Conservation (phyloP, 1,140 invertebrate genomes). For the Zophobas morio region DNA sequence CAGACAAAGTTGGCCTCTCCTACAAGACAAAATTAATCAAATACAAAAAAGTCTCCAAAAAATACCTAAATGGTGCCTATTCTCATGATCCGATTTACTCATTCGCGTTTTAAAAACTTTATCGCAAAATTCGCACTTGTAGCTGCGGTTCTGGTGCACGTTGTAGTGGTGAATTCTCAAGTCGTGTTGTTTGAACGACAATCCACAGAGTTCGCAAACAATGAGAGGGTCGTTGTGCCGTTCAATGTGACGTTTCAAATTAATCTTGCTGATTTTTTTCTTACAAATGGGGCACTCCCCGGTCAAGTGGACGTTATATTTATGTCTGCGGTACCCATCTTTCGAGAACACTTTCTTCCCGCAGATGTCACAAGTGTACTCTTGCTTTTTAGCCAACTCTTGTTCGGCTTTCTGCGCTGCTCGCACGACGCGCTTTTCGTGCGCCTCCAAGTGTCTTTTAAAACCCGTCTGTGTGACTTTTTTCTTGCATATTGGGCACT, state of each 20-base stretch:
- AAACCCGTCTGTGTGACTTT: too few relatives aligned
- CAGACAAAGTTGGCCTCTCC: neutral
- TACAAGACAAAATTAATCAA: neutral
- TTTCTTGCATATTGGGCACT: too few relatives aligned
- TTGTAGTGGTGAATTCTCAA: too few relatives aligned
- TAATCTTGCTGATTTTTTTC: neutral
- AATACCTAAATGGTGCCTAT: neutral
- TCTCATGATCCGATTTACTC: neutral
- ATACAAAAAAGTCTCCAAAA: neutral
- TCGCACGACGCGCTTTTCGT: too few relatives aligned
- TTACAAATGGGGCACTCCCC: neutral
- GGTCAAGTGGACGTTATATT: neutral
- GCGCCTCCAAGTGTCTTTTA: neutral
- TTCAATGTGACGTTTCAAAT: too few relatives aligned
- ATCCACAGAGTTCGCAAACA: too few relatives aligned
- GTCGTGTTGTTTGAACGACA: too few relatives aligned
- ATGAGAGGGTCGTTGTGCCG: too few relatives aligned
- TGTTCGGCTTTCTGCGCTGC: too few relatives aligned
- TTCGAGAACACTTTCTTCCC: neutral
- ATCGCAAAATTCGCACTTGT: slow-evolving; percentile 17
- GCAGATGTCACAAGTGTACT: neutral
- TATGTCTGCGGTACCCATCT: neutral
- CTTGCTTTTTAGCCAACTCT: too few relatives aligned
- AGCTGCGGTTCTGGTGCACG: too few relatives aligned
- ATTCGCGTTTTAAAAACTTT: neutral